Base-by-base conservation (phyloP, 2,888 invertebrate genomes). In the Amiota communis region DNA sequence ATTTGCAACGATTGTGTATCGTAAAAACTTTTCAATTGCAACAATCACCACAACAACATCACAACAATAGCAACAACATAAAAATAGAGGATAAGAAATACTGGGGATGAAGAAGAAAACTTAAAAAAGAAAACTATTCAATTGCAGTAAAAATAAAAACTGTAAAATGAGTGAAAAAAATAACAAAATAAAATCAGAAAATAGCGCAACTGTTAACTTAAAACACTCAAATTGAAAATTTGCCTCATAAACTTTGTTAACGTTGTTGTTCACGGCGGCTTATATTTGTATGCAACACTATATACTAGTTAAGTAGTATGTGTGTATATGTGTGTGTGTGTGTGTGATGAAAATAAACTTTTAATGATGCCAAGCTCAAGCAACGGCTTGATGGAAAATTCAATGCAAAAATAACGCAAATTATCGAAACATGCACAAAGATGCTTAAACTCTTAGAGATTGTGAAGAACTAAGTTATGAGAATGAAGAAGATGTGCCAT, bases 351-450 rank as follows among this genome's bases (percentile, higher is more conserved):
- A 72, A 76, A 68, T 68, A 80, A 78, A 76, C 75, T 73, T 68
- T 68, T 71, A 71, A 71, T 71, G 71, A 71, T 63, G 71, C 53
- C 72, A 72, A 13, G 72, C 71, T 36, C 36, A 36, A 36, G 0
- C 67, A 17, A 48, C 64, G 59, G 56, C 59, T 57, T 74, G 56
- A 67, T 49, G 74, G 65, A 72, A 78, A 80, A 80, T 86, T 81
- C 81, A 84, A 80, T 86, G 83, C 81, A 84, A 80, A 83, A 84
- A 84, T 86, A 83, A 84, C 86, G 83, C 83, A 86, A 84, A 84
- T 84, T 86, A 84, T 84, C 83, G 86, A 86, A 86, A 84, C 81
- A 84, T 85, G 85, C 81, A 78, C 77, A 77, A 80, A 81, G 80
- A 80, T 80, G 79, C 83, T 86, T 83, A 78, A 84, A 73, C 79